Conservation (phyloP, 2,797 vertebrate genomes). For the Takifugu rubripes region DNA sequence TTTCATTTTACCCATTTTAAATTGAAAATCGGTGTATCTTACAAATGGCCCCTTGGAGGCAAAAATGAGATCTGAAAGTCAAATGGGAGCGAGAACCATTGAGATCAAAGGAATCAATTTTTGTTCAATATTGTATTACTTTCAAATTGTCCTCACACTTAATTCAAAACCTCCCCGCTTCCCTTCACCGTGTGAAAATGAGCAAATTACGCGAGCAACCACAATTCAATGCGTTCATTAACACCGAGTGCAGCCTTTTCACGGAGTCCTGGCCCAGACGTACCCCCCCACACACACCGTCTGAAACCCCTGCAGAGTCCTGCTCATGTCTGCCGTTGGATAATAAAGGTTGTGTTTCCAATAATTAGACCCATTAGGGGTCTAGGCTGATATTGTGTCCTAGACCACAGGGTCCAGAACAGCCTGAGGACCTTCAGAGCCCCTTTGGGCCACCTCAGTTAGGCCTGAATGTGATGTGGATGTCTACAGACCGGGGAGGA, state of each 20-base stretch:
- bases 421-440: no score
- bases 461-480: background rate
- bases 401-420: no score
- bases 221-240: background rate
- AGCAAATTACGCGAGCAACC: background rate
- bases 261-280: background rate
- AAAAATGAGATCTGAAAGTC: background rate
- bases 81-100: background rate
- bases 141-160: background rate
- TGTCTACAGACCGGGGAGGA: background rate
- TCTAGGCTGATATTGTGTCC: no score
- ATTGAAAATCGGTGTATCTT: no score
- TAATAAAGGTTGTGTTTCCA: no score
- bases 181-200: background rate
- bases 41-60: background rate
- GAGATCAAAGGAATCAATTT: slow-evolving; percentile 3
- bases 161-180: background rate
- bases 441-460: no score
- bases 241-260: background rate
- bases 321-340: no score
- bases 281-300: no score
- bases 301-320: no score
- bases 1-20: no score
- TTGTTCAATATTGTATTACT: background rate
- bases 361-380: no score